Percentiles rank a stretch among this genome's conserved stretches.
Evolutionary conservation across 2,888 invertebrate species (phyloP).

Genomic region (Pammene fasciana): DNA sequence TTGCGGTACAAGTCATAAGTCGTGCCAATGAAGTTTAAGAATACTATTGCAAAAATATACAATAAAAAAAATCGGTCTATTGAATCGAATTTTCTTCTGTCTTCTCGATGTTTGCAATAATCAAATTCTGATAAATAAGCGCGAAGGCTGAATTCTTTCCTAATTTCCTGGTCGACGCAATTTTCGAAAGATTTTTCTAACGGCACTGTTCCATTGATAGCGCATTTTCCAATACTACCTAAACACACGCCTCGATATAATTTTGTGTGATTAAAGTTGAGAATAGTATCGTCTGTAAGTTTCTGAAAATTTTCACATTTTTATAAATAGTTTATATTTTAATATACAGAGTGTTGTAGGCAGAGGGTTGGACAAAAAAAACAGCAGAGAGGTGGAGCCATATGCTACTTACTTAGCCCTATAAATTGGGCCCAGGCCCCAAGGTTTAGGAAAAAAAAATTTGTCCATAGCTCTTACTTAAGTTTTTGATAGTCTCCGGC

Average conservation of each 20-base stretch:
- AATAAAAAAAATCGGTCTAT: conserved; percentile 33
- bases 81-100: conserved; percentile 33
- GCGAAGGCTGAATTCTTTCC: conserved; percentile 26
- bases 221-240: conserved; percentile 30
- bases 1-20: conserved; percentile 33
- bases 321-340: too few species aligned
- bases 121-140: conserved; percentile 32
- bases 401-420: too few species aligned
- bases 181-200: conserved; percentile 37
- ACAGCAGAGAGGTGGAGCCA: too few species aligned
- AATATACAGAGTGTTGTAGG: too few species aligned
- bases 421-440: too few species aligned
- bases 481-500: too few species aligned
- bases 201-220: conserved; percentile 18
- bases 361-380: too few species aligned
- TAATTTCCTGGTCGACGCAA: conserved; percentile 36
- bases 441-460: too few species aligned
- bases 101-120: conserved; percentile 34
- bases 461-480: too few species aligned
- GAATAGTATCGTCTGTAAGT: conserved; percentile 26
- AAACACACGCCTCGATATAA: conserved; percentile 40
- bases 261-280: conserved; percentile 41
- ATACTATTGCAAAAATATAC: conserved; percentile 28
- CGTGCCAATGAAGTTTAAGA: conserved; percentile 38
- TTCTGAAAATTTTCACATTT: conserved; percentile 27